phyloP scores from a whole-genome alignment of 2,113 vertebrate genomes.

The Tetrao urogallus region DNA sequence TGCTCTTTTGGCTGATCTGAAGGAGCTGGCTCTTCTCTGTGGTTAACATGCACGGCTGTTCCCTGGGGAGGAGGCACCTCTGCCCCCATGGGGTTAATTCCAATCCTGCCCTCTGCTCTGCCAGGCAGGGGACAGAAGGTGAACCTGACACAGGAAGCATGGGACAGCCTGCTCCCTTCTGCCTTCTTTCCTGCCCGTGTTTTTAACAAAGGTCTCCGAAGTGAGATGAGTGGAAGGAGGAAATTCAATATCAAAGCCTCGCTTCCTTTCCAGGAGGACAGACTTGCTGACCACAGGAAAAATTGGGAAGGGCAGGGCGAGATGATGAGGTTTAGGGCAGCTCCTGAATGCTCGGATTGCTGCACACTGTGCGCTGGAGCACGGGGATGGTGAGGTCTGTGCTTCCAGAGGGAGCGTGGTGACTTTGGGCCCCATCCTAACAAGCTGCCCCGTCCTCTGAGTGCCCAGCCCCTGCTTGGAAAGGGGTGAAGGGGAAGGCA shows the following conservation, averaged over 20 bases:
- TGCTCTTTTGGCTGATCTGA: not conserved
- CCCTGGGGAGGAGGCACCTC: fast-evolving
- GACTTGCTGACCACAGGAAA: not conserved
- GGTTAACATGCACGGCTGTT: not conserved
- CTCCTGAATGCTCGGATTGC: not conserved
- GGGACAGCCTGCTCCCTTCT: conserved; percentile 39
- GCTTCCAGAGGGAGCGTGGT: not conserved
- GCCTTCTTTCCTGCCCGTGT: conserved; percentile 47
- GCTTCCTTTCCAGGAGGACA: conserved; percentile 51
- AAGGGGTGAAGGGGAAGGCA: not conserved
- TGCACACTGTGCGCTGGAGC: not conserved
- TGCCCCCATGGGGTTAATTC: not conserved
- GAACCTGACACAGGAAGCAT: conserved; percentile 14
- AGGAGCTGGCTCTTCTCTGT: not conserved
- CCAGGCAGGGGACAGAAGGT: not conserved
- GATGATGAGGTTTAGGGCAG: not conserved
- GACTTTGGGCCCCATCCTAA: not conserved
- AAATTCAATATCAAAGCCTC: conserved; percentile 39
- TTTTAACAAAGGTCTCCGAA: conserved; percentile 46
- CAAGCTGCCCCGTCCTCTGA: not conserved
- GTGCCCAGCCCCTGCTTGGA: not conserved
- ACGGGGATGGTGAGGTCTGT: not conserved
- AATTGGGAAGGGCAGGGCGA: not conserved
- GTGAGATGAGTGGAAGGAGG: conserved; percentile 24
- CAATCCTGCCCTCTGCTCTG: not conserved